A percentile compares a stretch with the other conserved stretches of the same genome.
These are phyloP conservation scores for Fragum fragum DNA, from an alignment of 2,888 invertebrate species.

Conservation along the genomic window DNA sequence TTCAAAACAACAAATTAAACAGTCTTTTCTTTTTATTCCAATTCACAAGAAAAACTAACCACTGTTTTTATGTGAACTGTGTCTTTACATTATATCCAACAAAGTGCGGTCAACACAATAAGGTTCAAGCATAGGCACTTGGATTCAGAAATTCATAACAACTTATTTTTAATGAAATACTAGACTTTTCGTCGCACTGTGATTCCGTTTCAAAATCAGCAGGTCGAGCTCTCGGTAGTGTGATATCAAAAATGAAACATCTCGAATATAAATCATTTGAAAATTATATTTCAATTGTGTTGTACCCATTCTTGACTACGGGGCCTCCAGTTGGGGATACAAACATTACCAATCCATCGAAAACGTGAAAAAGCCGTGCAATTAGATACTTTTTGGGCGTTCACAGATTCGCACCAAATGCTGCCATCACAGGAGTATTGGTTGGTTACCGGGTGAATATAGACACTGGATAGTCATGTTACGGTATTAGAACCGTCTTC, in stretches of 20 bases:
- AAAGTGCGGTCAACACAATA: too few species aligned
- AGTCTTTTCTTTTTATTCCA: constrained; percentile 37
- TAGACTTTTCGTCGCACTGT: constrained; percentile 17
- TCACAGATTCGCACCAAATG: constrained; percentile 37
- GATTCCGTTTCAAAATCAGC: constrained; percentile 22
- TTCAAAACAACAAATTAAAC: constrained; percentile 34
- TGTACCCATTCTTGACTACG: constrained; percentile 34
- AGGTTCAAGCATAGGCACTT: too few species aligned
- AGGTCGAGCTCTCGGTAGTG: constrained; percentile 35
- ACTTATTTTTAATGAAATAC: constrained; percentile 42
- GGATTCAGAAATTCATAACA: constrained; percentile 32
- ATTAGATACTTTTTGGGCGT: constrained; percentile 53
- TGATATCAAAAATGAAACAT: constrained; percentile 49
- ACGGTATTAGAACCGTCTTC: constrained; percentile 43
- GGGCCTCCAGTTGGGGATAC: too few species aligned
- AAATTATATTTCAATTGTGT: constrained; percentile 50
- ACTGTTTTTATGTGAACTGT: too few species aligned
- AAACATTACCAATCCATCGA: constrained; percentile 32
- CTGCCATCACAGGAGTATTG: constrained; percentile 43
- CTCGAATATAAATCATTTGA: constrained; percentile 38
- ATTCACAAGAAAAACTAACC: neutral
- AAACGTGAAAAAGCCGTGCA: constrained; percentile 32
- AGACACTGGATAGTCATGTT: constrained; percentile 36
- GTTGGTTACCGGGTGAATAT: constrained; percentile 38
- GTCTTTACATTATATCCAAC: too few species aligned